phyloP scores from a whole-genome alignment of 2,797 vertebrate species.

The Sebastolobus altivelis region DNA sequence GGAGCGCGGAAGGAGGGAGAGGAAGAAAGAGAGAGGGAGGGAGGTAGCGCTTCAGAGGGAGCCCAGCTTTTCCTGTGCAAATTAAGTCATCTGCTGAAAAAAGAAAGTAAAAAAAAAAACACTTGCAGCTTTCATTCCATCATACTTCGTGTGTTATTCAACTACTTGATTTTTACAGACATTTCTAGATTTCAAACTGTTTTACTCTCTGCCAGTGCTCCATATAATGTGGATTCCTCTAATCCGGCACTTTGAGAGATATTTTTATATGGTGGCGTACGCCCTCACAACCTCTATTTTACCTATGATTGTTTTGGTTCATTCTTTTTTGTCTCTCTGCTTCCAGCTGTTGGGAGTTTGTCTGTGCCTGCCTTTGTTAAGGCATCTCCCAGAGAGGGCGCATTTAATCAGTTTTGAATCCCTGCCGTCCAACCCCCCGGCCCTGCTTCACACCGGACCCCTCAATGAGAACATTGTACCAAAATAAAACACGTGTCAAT shows the following conservation, averaged over 20 bases:
- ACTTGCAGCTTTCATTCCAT: conserved; percentile 74
- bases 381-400: conserved; percentile 44
- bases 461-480: conserved; percentile 74
- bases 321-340: conserved; percentile 31
- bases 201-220: conserved; percentile 1
- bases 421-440: conserved; percentile 37
- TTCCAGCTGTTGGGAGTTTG: conserved; percentile 47
- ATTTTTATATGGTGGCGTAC: neutral
- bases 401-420: conserved; percentile 74
- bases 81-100: conserved; percentile 89
- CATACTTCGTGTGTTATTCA: conserved; percentile 49
- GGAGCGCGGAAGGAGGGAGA: conserved; percentile 50
- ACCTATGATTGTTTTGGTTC: conserved; percentile 35
- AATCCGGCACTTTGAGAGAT: conserved; percentile 1
- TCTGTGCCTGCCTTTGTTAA: conserved; percentile 59
- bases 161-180: conserved; percentile 25
- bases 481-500: conserved; percentile 78
- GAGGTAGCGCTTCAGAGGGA: conserved; percentile 79
- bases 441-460: conserved; percentile 43
- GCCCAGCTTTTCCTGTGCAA: conserved; percentile 84
- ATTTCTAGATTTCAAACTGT: conserved; percentile 2
- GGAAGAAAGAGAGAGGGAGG: conserved; percentile 51
- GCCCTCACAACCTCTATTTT: conserved; percentile 9
- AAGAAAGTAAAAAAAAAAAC: conserved; percentile 39
- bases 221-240: neutral